Base-by-base conservation (phyloP, 1,140 invertebrate species). In the Drosophila ercepeae region DNA sequence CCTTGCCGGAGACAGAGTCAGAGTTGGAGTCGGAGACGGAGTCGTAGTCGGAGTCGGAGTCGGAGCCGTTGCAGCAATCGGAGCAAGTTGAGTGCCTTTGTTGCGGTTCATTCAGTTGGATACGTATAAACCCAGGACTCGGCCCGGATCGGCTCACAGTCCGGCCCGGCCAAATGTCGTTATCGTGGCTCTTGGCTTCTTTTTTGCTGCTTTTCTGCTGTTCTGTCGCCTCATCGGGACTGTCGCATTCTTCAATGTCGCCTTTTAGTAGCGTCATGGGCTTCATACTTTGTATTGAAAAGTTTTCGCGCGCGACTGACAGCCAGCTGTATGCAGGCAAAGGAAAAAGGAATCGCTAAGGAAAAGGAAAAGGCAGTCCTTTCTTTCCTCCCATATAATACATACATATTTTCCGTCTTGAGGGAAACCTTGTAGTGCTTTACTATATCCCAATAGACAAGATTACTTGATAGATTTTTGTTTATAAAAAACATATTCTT, bases 221-320 rank as follows among this genome's bases (percentile, higher is more conserved):
- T 45, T 46, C 55, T 46, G 60, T 45, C 63, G 63, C 63, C 60
- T 67, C 46, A 51, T 53, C 13, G 64, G 14, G 46, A 57, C 58
- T 72, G 72, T 72, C 73, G 81, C 72, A 84, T 84, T 84, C 81
- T 65, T 79, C 67, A 73, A 76, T 78, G 76, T 69, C 76, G 75
- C 53, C 67, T 52, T 86, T 86, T 67, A 73, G 81, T 63, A 72
- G 59, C 68, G 63, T 65, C 75, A 70, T 65, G 76, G 63, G 73
- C 71, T 73, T 86, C 81, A 84, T 86, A 76, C 58, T 74, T 77
- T 86, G 82, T 86, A 81, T 81, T 81, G 61, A 79, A 86, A 86
- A 76, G 46, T 79, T 86, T 76, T 72, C 71, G 64, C 75, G 60
- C 42, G 55, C 65, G 46, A 71, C 64, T 57, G 63, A 50, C 70